Conservation (phyloP, 1,140 invertebrate genomes). For the Bombyx mandarina region DNA sequence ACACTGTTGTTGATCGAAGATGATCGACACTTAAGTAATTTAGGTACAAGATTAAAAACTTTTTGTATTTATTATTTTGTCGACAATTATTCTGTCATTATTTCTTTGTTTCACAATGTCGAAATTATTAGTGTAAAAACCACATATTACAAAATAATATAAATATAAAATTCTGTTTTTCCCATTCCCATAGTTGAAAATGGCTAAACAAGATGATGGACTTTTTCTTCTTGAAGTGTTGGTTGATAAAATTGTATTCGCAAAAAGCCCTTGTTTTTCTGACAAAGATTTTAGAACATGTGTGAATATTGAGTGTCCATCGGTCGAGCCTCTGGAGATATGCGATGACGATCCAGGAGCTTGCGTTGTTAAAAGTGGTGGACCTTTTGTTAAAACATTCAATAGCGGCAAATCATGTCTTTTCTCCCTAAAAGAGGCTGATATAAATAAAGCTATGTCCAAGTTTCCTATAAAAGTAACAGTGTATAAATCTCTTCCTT, state of each 20-base stretch:
- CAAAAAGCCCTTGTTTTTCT: slow-evolving; percentile 52
- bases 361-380: slow-evolving; percentile 38
- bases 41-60: too few relatives aligned
- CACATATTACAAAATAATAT: slow-evolving; percentile 29
- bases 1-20: too few relatives aligned
- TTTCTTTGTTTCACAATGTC: slow-evolving; percentile 35
- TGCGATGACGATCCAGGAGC: slow-evolving; percentile 69
- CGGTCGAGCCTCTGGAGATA: slow-evolving; percentile 68
- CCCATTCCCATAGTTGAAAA: slow-evolving; percentile 51
- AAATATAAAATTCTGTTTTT: slow-evolving; percentile 26
- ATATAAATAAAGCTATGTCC: slow-evolving; percentile 55
- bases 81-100: slow-evolving; percentile 3
- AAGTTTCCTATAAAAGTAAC: slow-evolving; percentile 48
- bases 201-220: slow-evolving; percentile 66
- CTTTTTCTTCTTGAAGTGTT: slow-evolving; percentile 73
- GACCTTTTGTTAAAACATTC: slow-evolving; percentile 50
- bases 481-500: slow-evolving; percentile 50
- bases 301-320: slow-evolving; percentile 63
- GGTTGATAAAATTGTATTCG: slow-evolving; percentile 67
- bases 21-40: too few relatives aligned
- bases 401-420: slow-evolving; percentile 72
- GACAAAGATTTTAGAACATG: slow-evolving; percentile 68
- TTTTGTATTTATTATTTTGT: too few relatives aligned
- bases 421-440: slow-evolving; percentile 66
- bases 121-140: slow-evolving; percentile 42